A percentile compares a stretch with the other conserved stretches of the same genome.
phyloP scores from a whole-genome alignment of 2,113 vertebrate genomes.

The Toxotes chatareus region DNA sequence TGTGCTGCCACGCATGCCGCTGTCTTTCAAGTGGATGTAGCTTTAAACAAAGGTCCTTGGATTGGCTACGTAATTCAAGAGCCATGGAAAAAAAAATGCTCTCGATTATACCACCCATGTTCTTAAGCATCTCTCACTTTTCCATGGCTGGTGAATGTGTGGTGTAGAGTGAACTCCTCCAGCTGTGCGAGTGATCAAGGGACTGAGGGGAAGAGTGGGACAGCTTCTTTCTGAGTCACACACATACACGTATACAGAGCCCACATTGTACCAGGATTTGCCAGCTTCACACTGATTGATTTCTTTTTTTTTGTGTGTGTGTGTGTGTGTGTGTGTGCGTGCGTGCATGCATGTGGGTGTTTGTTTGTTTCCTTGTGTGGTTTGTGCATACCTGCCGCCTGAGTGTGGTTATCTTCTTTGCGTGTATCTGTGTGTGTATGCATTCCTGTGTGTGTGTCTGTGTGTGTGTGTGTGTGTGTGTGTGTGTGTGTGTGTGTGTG shows the following conservation, averaged over 20 bases:
- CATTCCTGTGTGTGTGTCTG: neutral
- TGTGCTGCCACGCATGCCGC: conserved; percentile 19
- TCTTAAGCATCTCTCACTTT: conserved; percentile 49
- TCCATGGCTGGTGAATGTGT: conserved; percentile 25
- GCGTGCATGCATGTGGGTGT: conserved; percentile 35
- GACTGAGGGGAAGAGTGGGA: conserved; percentile 36
- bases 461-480: conserved; percentile 3
- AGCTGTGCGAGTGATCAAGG: conserved; percentile 49
- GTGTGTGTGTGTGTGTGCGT: conserved; percentile 37
- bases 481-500: conserved; percentile 15
- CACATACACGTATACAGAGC: conserved; percentile 39
- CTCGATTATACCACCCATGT: conserved; percentile 27
- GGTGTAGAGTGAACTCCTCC: conserved; percentile 28
- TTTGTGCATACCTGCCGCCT: conserved; percentile 24
- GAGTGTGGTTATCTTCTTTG: conserved; percentile 10
- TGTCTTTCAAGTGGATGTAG: conserved; percentile 38
- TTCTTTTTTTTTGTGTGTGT: conserved; percentile 19
- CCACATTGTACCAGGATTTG: conserved; percentile 36
- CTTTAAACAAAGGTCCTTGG: conserved; percentile 49
- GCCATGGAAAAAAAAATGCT: conserved; percentile 44
- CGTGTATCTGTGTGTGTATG: neutral
- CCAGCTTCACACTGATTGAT: conserved; percentile 43
- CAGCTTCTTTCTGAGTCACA: conserved; percentile 60
- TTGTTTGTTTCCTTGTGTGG: conserved; percentile 63
- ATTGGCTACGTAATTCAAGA: conserved; percentile 54